Evolutionary conservation across 2,113 vertebrate genomes (phyloP), one percentile per base, ranked within the genome.

Genomic region (Cephalopholis sonnerati): DNA sequence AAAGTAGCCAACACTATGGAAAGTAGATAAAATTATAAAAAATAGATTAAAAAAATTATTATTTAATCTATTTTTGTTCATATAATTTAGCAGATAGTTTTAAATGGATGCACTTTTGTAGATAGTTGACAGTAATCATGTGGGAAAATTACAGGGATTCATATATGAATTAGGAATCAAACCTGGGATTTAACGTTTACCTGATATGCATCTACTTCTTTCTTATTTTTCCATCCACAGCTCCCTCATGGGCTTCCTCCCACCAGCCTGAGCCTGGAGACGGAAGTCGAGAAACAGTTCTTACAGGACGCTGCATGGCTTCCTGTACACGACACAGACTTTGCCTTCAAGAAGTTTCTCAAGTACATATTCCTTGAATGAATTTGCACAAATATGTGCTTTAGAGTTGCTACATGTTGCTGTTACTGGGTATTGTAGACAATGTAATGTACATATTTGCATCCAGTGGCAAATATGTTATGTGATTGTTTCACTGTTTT

Each of bases 161-260:
- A 75, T 54, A 6, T 64, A 15, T 25, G n/a, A 25, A 54, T 39
- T 1, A 24, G 2, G 16, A 51, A 53, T 71, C 24, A 20, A 48
- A 71, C 25, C 13, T 64, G 29, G 4, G 22, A 57, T 48, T 24
- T 46, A 17, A 32, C 1, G 0, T 11, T 50, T 27, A 25, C 6
- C 39, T 15, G 4, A 5, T 59, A 39, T 39, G 2, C 18, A 20
- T 39, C 41, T 50, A 44, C 74, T 54, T 4, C 1, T 7, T 78
- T 77, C n/a, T 59, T 29, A 8, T 46, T 1, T 51, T 65, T 74
- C 5, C 41, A 55, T 70, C 74, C 67, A 0, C 87, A 98, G 97
- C 95, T 98, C 20, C 97, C 97, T 2, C 94, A 97, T 8, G 96
- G 97, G 0, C 95, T 98, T 66, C 97, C 97, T 51, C 97, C 97